Evolutionary conservation across 23 tunicate genomes (phyloP).

Genomic region (Trididemnum miniatum): DNA sequence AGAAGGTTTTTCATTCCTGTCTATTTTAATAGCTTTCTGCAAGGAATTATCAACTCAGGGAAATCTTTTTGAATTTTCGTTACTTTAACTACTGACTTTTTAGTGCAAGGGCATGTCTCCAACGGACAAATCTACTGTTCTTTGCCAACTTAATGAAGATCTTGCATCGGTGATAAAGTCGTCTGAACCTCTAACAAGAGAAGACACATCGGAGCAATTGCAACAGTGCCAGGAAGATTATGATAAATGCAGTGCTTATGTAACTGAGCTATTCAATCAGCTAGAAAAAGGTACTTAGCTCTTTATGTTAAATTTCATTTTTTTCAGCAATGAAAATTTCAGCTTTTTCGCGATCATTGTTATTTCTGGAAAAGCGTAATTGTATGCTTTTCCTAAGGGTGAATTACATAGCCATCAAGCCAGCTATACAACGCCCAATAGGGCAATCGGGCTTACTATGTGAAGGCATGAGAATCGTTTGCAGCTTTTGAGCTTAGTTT

Average conservation of each 20-base stretch:
- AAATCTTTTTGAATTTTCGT: not conserved
- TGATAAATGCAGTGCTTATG: slow-evolving; percentile 29
- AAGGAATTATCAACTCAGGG: not conserved
- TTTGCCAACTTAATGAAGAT: slow-evolving; percentile 1
- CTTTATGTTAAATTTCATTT: too few species aligned
- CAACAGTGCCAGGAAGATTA: slow-evolving; percentile 6
- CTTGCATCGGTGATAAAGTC: not conserved
- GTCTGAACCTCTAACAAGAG: not conserved
- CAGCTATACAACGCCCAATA: too few species aligned
- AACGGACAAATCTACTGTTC: not conserved
- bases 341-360: too few species aligned
- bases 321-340: too few species aligned
- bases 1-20: too few species aligned
- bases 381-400: too few species aligned
- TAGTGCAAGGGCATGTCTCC: slow-evolving; percentile 22
- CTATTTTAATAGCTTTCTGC: too few species aligned
- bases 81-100: not conserved
- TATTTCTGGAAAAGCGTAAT: too few species aligned
- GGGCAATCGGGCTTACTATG: too few species aligned
- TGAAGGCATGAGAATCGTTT: too few species aligned
- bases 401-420: too few species aligned
- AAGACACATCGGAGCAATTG: slow-evolving; percentile 2
- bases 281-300: slow-evolving; percentile 61
- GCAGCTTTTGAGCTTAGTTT: too few species aligned
- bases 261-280: slow-evolving; percentile 18